phyloP scores from a whole-genome alignment of 2,888 invertebrate species.

The Orthosia gothica region DNA sequence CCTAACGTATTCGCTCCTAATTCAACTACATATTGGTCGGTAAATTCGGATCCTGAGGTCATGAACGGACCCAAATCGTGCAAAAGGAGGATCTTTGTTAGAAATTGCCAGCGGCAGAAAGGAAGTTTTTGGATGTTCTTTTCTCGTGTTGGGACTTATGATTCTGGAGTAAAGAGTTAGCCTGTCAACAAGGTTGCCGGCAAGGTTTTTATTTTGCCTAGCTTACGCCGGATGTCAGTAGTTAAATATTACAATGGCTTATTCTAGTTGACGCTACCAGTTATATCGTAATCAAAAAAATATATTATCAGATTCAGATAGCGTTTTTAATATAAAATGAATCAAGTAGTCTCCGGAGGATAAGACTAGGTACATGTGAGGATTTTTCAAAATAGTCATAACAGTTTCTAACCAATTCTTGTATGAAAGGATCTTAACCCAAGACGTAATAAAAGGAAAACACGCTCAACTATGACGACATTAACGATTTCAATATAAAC shows the following conservation, averaged over 20 bases:
- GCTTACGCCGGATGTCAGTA: neutral
- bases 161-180: neutral
- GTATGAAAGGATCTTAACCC: too few species aligned
- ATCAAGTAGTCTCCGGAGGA: too few species aligned
- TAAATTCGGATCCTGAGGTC: slow-evolving; percentile 31
- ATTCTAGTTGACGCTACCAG: neutral
- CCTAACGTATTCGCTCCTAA: slow-evolving; percentile 25
- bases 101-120: slow-evolving; percentile 26
- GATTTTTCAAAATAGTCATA: neutral
- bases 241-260: neutral
- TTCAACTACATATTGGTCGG: slow-evolving; percentile 26
- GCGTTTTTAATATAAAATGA: too few species aligned
- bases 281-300: neutral
- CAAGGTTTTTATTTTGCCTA: neutral
- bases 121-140: slow-evolving; percentile 31
- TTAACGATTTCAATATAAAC: slow-evolving; percentile 4
- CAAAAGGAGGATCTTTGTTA: slow-evolving; percentile 17
- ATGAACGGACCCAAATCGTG: slow-evolving; percentile 26
- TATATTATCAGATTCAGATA: neutral
- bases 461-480: neutral
- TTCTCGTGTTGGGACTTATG: slow-evolving; percentile 8
- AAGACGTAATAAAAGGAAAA: neutral
- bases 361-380: neutral
- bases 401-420: neutral
- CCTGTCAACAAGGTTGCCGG: neutral